Evolutionary conservation across 2,888 invertebrate species (phyloP).

Genomic region (Pristionchus japonicus): DNA sequence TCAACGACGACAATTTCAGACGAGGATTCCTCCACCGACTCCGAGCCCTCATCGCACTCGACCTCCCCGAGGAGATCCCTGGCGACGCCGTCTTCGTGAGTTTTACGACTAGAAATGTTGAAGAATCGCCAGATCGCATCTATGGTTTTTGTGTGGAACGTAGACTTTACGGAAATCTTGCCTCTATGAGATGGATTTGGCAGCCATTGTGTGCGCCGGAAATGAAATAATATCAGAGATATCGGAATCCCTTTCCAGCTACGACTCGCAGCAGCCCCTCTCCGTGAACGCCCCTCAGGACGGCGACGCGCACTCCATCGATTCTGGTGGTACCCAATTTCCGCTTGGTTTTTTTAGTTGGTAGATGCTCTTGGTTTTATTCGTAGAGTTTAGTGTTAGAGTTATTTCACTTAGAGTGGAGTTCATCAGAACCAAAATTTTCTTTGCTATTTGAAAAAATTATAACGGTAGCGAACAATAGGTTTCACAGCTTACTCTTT

Average conservation of each 20-base stretch:
- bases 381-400: not conserved
- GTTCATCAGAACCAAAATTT: too few relatives aligned
- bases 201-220: too few relatives aligned
- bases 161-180: too few relatives aligned
- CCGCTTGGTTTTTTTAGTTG: conserved; percentile 1
- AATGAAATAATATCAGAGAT: not conserved
- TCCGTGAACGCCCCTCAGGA: conserved; percentile 45
- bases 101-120: conserved; percentile 50
- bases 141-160: too few relatives aligned
- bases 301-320: conserved; percentile 64
- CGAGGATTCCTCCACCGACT: conserved; percentile 69
- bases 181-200: too few relatives aligned
- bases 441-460: too few relatives aligned
- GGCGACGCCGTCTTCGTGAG: conserved; percentile 68
- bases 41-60: conserved; percentile 63
- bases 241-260: conserved; percentile 36
- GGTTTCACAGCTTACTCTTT: not conserved
- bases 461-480: not conserved
- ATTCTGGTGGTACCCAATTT: conserved; percentile 64
- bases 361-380: not conserved
- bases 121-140: not conserved
- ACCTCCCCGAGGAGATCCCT: conserved; percentile 62
- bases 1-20: conserved; percentile 48
- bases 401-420: too few relatives aligned
- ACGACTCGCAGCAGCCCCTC: conserved; percentile 60